These are phyloP conservation scores for Drosophila kambysellisi DNA, from an alignment of 2,888 invertebrate species.

Conservation along the genomic window DNA sequence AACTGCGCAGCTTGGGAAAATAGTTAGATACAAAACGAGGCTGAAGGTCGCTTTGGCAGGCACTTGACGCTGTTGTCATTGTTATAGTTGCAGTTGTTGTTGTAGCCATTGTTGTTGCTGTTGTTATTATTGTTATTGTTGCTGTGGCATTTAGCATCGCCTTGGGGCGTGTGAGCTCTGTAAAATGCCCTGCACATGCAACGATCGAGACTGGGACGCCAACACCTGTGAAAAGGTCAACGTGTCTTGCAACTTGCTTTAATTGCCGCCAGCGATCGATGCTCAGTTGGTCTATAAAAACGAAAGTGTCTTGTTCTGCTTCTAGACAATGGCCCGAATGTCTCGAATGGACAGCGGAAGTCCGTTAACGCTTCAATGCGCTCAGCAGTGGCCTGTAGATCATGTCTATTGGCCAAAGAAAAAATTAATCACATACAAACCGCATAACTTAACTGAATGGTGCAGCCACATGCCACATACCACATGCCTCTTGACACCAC, in stretches of 20 bases:
- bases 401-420: conserved; percentile 22
- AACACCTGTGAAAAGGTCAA: conserved; percentile 65
- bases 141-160: conserved; percentile 54
- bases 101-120: conserved; percentile 7
- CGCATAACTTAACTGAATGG: conserved; percentile 34
- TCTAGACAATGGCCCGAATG: conserved; percentile 49
- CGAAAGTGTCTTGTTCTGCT: conserved; percentile 68
- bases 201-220: conserved; percentile 6
- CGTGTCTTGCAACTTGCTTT: conserved; percentile 39
- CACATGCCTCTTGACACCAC: conserved; percentile 6
- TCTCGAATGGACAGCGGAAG: conserved; percentile 37
- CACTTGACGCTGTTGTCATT: conserved; percentile 30
- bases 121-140: conserved; percentile 9
- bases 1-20: conserved; percentile 64
- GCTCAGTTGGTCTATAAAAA: conserved; percentile 37
- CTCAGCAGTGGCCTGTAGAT: conserved; percentile 18
- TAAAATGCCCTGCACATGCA: conserved; percentile 25
- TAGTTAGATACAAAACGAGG: conserved; percentile 21
- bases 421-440: conserved; percentile 31
- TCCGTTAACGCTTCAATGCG: conserved; percentile 48
- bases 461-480: conserved; percentile 21
- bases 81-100: conserved; percentile 15
- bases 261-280: conserved; percentile 45
- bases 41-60: conserved; percentile 67
- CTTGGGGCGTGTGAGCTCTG: conserved; percentile 68